Percentiles rank a stretch among this genome's conserved stretches.
Evolutionary conservation across 2,797 vertebrate species (phyloP).

Genomic region (Lepidocolaptes lacrymiger): DNA sequence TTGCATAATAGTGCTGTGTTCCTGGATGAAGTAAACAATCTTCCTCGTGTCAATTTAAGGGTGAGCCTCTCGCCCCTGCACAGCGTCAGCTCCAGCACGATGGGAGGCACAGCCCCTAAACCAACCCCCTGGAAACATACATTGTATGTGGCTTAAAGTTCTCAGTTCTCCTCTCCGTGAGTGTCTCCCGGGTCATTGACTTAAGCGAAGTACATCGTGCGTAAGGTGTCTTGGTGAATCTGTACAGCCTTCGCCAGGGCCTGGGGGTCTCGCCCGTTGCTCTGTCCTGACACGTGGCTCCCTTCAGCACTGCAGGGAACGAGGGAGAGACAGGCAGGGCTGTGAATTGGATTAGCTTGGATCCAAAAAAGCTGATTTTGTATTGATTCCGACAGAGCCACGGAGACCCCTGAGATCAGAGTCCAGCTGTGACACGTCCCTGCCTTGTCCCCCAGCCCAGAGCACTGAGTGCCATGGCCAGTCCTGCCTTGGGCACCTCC

Average conservation of each 20-base stretch:
- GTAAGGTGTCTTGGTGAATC: conserved; percentile 99
- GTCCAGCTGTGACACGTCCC: background rate
- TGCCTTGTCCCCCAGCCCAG: background rate
- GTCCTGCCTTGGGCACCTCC: background rate
- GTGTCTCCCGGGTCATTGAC: conserved; percentile 54
- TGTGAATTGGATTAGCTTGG: fast-evolving
- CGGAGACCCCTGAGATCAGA: background rate
- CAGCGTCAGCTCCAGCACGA: conserved; percentile 87
- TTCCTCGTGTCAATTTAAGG: conserved; percentile 82
- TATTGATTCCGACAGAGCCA: background rate
- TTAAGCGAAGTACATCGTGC: conserved; percentile 99
- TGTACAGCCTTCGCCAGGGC: conserved; percentile 97
- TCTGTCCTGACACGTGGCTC: conserved; percentile 98
- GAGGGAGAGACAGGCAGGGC: background rate
- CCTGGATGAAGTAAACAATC: conserved; percentile 86
- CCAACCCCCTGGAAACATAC: conserved; percentile 82
- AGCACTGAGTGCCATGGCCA: background rate
- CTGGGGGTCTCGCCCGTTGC: conserved; percentile 95
- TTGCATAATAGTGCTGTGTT: conserved; percentile 98
- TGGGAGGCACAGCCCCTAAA: conserved; percentile 74
- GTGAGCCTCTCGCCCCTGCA: conserved; percentile 77
- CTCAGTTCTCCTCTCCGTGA: conserved; percentile 72
- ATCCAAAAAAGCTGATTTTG: background rate
- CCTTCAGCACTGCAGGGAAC: conserved; percentile 89
- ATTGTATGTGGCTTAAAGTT: conserved; percentile 75